phyloP scores from a whole-genome alignment of 2,888 invertebrate genomes.

The Thymelicus lineola region DNA sequence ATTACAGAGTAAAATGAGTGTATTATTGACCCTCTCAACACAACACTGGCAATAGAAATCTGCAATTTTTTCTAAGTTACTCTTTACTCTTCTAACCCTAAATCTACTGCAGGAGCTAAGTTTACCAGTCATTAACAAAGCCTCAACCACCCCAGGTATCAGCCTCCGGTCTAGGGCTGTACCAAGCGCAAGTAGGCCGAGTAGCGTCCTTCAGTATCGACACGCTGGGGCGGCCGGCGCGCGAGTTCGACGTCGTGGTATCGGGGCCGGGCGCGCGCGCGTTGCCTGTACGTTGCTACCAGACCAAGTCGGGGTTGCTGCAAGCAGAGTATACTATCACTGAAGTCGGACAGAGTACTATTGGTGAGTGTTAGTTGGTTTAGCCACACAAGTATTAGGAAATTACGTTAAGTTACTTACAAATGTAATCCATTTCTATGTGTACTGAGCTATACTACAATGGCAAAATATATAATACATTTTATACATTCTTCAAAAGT shows the following conservation, averaged over 20 bases:
- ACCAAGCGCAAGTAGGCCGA: constrained; percentile 93
- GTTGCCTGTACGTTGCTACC: constrained; percentile 96
- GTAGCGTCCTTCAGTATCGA: constrained; percentile 95
- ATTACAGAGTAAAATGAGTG: too few species aligned
- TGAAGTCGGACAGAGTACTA: constrained; percentile 88
- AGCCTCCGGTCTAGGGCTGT: constrained; percentile 92
- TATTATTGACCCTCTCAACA: too few species aligned
- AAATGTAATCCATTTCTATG: too few species aligned
- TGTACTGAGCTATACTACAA: too few species aligned
- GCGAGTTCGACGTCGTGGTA: constrained; percentile 96
- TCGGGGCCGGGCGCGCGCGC: constrained; percentile 92
- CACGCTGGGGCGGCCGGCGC: constrained; percentile 92
- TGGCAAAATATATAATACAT: too few species aligned
- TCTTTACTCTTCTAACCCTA: too few species aligned
- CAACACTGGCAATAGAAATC: too few species aligned
- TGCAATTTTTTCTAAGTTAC: too few species aligned
- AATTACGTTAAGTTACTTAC: too few species aligned
- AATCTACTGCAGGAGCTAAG: too few species aligned
- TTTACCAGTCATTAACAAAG: neutral
- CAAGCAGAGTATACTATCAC: constrained; percentile 97
- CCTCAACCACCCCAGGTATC: constrained; percentile 74
- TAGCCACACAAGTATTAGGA: too few species aligned
- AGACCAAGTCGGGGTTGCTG: constrained; percentile 97
- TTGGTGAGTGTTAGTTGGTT: constrained; percentile 73
- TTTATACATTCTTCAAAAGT: too few species aligned